Evolutionary conservation across 2,888 invertebrate species (phyloP), one percentile per base, ranked within the genome.

Genomic region (Argyra leucocephala): DNA sequence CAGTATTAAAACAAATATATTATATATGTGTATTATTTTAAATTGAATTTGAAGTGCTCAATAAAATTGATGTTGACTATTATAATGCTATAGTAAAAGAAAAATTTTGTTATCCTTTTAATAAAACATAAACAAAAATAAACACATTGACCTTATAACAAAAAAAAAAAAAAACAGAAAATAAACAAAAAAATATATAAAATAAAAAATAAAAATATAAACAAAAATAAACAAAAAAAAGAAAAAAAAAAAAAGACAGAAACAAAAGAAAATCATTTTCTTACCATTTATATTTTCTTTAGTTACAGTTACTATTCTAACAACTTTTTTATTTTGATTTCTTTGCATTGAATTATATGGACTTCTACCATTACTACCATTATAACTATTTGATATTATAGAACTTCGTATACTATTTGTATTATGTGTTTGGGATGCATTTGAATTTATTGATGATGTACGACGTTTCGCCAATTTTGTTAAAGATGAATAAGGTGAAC

Each of bases 221-320:
- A n/a, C n/a, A n/a, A n/a, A n/a, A n/a, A n/a, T n/a, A n/a, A n/a
- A n/a, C n/a, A n/a, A n/a, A n/a, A n/a, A n/a, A n/a, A n/a, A n/a
- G n/a, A n/a, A n/a, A n/a, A n/a, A n/a, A n/a, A 3, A 31, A 31
- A 3, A 31, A 31, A 31, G 64, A 57, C 59, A 48, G 36, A 64
- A 63, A 15, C 57, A 31, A 57, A 58, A 37, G 12, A 37, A 15
- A 64, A 22, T 64, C 63, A 57, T 62, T 60, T 24, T 61, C 61
- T 22, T n/a, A 21, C 21, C 63, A 58, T 66, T 67, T 63, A 65
- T 68, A 36, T 62, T 65, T 69, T 74, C 73, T 64, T 74, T 76
- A 67, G 76, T 75, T 48, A 48, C n/a, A 66, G 80, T 79, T 60
- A 80, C 76, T 69, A 80, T 80, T 68, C 79, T 74, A 62, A 80